Conservation (phyloP, 2,797 vertebrate species). For the Aldrovandia affinis region DNA sequence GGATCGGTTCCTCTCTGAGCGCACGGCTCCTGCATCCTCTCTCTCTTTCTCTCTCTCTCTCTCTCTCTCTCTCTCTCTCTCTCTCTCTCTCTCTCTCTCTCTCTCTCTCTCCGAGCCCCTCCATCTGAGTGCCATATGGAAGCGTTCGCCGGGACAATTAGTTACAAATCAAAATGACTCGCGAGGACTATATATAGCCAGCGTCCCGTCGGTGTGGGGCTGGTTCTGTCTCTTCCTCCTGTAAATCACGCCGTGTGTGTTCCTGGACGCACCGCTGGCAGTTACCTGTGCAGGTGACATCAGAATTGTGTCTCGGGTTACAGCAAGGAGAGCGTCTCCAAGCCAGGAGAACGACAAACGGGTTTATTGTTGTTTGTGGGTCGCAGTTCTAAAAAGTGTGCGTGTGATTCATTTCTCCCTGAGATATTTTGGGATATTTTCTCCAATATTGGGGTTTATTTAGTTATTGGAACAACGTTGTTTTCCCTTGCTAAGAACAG, state of each 20-base stretch:
- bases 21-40: neutral
- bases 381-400: neutral
- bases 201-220: neutral
- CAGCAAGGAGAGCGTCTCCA: neutral
- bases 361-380: neutral
- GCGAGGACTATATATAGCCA: constrained; percentile 24
- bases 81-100: no score
- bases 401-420: constrained; percentile 31
- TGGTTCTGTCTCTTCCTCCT: constrained; percentile 7
- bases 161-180: constrained; percentile 36
- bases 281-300: neutral
- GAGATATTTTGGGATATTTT: constrained; percentile 11
- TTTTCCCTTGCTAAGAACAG: no score
- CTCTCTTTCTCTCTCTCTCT: no score
- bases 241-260: neutral
- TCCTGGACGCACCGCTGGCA: neutral
- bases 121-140: constrained; percentile 28
- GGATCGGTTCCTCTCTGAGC: neutral
- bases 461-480: no score
- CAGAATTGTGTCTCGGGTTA: neutral
- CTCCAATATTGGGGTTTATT: no score
- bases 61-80: no score
- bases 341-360: neutral
- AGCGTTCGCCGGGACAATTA: constrained; percentile 35
- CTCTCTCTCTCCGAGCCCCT: neutral